Evolutionary conservation across 2,797 vertebrate species (phyloP).

Genomic region (Myripristis murdjan): DNA sequence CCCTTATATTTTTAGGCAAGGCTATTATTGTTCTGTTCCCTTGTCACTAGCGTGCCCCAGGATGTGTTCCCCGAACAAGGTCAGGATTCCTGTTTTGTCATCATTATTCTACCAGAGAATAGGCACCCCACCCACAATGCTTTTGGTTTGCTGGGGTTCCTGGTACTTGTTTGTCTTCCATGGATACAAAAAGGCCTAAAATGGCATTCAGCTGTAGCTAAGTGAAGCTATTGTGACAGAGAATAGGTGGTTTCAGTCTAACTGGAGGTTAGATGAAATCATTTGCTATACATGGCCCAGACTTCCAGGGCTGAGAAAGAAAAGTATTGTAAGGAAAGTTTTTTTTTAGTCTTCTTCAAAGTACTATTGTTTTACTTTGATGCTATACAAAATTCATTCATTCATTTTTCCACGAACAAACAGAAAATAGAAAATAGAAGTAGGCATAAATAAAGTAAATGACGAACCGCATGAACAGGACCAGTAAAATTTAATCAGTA

Average conservation of each 20-base stretch:
- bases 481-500: background rate
- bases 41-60: slow-evolving; percentile 58
- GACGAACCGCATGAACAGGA: too few species aligned
- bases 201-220: slow-evolving; percentile 31
- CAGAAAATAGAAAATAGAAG: too few species aligned
- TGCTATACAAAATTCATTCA: too few species aligned
- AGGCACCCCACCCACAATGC: slow-evolving; percentile 56
- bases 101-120: slow-evolving; percentile 69
- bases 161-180: slow-evolving; percentile 59
- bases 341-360: background rate
- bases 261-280: slow-evolving; percentile 28
- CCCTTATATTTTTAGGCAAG: slow-evolving; percentile 78
- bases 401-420: too few species aligned
- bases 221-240: slow-evolving; percentile 33
- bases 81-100: slow-evolving; percentile 72
- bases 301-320: background rate
- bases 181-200: slow-evolving; percentile 65
- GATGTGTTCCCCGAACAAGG: slow-evolving; percentile 73
- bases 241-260: slow-evolving; percentile 28
- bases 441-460: too few species aligned
- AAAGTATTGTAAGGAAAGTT: background rate
- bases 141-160: slow-evolving; percentile 45
- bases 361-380: too few species aligned
- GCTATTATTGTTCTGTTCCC: slow-evolving; percentile 67
- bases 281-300: background rate